Evolutionary conservation across 2,888 invertebrate species (phyloP), one percentile per base, ranked within the genome.

Genomic region (Tiliacea citrago): DNA sequence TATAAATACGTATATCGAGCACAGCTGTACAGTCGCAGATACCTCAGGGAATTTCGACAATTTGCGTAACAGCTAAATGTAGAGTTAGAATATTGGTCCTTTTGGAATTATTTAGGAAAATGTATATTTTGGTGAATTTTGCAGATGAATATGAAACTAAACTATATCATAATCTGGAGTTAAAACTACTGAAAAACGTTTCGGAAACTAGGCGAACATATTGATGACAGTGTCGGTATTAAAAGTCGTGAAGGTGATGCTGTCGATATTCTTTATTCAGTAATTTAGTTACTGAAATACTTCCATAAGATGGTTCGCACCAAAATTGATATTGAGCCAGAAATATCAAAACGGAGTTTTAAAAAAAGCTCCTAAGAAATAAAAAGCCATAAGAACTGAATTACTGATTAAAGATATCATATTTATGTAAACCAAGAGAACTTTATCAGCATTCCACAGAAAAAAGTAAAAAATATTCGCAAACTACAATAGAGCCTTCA

Each of bases 21-120:
- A 81, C 80, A 85, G 75, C 79, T 88, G 86, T 68, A 57, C 61
- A 85, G 91, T 78, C 29, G 82, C 88, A 84, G 86, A 67, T 74
- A 86, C 77, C 78, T 73, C 8, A 16, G 63, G 39, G 62, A 73
- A 82, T 73, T 77, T 51, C 53, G 84, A 77, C 79, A 68, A 67
- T 84, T 82, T 69, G 39, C 42, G 21, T 82, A 87, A 82, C 61
- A 72, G 2, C 88, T 82, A 74, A 60, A 71, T 73, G 47, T 4
- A 29, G 42, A 29, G 10, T 13, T 61, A 35, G n/a, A 81, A 51
- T 39, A 62, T 63, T 68, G 55, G 12, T 55, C 24, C 29, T 69
- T 75, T 75, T 57, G 24, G 21, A 69, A 61, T 55, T 35, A 58
- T 68, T 74, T 74, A 12, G 2, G 13, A 13, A 62, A 57, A 51